Conservation (phyloP, 2,888 invertebrate genomes). For the Molorchus minor region DNA sequence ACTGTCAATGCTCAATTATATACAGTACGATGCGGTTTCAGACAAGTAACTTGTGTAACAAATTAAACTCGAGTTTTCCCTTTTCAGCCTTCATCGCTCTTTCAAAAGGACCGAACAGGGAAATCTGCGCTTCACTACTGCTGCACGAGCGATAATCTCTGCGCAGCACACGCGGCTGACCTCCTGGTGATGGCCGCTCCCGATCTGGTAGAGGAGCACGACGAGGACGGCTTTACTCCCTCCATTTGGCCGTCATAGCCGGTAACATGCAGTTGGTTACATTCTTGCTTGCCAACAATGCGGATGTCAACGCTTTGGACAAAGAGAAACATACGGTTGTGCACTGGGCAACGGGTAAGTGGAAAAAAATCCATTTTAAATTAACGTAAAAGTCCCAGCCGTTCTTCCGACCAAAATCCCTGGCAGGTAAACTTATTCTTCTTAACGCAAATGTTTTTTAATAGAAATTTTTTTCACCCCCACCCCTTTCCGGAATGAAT, state of each 20-base stretch:
- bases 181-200: conserved; percentile 84
- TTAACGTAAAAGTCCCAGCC: no score
- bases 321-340: conserved; percentile 94
- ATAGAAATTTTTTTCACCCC: no score
- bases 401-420: no score
- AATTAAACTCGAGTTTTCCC: no score
- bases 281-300: conserved; percentile 86
- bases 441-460: no score
- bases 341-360: conserved; percentile 96
- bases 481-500: no score
- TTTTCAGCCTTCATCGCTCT: conserved; percentile 69
- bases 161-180: conserved; percentile 71
- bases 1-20: no score
- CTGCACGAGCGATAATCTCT: conserved; percentile 63
- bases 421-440: no score
- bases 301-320: conserved; percentile 90
- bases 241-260: conserved; percentile 94
- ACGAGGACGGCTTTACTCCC: conserved; percentile 93
- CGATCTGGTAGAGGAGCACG: conserved; percentile 83
- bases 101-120: conserved; percentile 80
- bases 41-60: no score
- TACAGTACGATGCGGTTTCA: no score
- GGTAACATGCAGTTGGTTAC: conserved; percentile 89
- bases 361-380: no score
- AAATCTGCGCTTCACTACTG: conserved; percentile 95